phyloP scores from a whole-genome alignment of 2,888 invertebrate genomes.

The Xylota sylvarum region DNA sequence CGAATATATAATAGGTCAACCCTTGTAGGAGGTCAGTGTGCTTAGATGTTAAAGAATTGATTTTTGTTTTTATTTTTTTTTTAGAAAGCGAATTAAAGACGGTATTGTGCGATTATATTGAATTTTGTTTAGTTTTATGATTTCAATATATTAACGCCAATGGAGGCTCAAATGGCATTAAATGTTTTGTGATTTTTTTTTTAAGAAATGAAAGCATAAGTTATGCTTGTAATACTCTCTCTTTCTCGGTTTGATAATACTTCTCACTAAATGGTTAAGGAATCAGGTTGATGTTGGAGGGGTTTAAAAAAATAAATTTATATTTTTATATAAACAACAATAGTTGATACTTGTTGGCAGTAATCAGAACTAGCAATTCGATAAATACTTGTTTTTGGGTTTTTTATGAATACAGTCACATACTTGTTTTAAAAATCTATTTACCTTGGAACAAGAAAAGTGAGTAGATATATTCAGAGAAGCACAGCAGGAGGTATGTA shows the following conservation, averaged over 20 bases:
- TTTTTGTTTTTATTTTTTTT: constrained; percentile 4
- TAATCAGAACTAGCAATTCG: constrained; percentile 1
- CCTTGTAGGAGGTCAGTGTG: constrained; percentile 60
- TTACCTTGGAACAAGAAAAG: neutral
- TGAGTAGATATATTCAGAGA: constrained; percentile 8
- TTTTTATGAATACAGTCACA: neutral
- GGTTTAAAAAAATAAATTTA: neutral
- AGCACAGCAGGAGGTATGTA: neutral
- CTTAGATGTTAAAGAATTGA: constrained; percentile 42
- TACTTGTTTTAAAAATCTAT: constrained; percentile 1
- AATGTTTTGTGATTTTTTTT: neutral
- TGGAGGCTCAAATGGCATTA: constrained; percentile 19
- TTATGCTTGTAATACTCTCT: neutral
- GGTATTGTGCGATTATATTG: constrained; percentile 66
- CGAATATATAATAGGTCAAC: constrained; percentile 47
- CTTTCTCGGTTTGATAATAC: constrained; percentile 5
- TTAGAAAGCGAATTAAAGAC: constrained; percentile 44
- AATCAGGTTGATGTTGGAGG: neutral
- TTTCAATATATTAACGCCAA: neutral
- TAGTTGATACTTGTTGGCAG: constrained; percentile 11
- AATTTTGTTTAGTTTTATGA: neutral
- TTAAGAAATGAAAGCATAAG: constrained; percentile 10
- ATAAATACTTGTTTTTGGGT: neutral
- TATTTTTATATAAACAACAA: neutral
- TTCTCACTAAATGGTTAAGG: neutral